Evolutionary conservation across 2,113 vertebrate genomes (phyloP), one percentile per base, ranked within the genome.

Genomic region (Madoqua kirkii): DNA sequence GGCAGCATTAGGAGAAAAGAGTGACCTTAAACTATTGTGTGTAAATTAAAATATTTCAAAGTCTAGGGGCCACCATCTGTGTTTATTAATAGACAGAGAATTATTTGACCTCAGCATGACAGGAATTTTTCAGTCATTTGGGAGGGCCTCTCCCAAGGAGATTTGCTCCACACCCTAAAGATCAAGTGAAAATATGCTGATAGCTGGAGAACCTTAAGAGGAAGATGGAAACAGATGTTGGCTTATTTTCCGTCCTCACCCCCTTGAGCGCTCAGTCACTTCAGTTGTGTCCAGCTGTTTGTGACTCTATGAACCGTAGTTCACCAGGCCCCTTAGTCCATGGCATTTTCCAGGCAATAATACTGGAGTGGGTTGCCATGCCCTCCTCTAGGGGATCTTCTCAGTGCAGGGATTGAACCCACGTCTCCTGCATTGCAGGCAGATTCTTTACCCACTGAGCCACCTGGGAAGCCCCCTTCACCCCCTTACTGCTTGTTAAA

Each of bases 21-120:
- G 17, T 91, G 83, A 74, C 9, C 21, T 76, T 76, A 78, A 95
- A 88, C 19, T 84, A 43, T 60, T 93, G 21, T 45, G 36, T 93
- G 40, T 62, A 93, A 95, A 94, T 85, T 71, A 57, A 94, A 95
- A 52, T 74, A 90, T 88, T 94, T 94, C 87, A n/a, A 87, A 74
- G 45, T 89, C 60, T 45, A 79, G 45, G 57, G 74, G 62, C 36
- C 59, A 79, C 14, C 36, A 87, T 76, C 60, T 92, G 78, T 36
- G 60, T 91, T 95, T 95, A 93, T 96, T 91, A 93, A 96, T 92
- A 97, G 91, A 82, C 40, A n/a, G 43, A 76, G 25, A 86, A 85
- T 95, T 87, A 90, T 84, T 92, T 93, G 71, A 79, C 79, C 83
- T 92, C 55, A 36, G 16, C 84, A 95, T 55, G 64, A 89, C 40